Conservation (phyloP, 2,797 vertebrate species). For the Triplophysa yarkandensis region DNA sequence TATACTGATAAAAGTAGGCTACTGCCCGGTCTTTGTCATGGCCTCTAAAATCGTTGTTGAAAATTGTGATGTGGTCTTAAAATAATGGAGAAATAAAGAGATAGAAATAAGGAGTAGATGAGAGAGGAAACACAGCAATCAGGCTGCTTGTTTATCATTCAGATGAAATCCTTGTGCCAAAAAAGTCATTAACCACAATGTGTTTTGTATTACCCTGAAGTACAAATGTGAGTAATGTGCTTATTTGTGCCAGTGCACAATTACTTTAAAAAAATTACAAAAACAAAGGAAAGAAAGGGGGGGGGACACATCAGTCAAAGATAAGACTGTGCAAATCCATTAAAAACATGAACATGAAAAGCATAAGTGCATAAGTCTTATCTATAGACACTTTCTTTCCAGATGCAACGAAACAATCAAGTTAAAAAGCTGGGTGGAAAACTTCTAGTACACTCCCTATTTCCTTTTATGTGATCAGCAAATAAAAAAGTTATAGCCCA, state of each 20-base stretch:
- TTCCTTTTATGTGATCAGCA: constrained; percentile 7
- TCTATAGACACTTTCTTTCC: background rate
- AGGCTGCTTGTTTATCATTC: constrained; percentile 18
- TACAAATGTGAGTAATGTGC: background rate
- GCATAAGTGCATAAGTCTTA: background rate
- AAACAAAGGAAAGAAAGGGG: background rate
- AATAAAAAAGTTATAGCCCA: background rate
- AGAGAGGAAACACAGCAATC: background rate
- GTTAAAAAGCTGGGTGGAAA: background rate
- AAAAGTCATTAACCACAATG: constrained; percentile 31
- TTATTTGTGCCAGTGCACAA: constrained; percentile 17
- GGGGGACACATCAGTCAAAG: background rate
- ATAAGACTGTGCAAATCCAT: constrained; percentile 7
- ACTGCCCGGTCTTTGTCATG: background rate
- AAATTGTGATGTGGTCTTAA: background rate
- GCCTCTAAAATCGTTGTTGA: background rate
- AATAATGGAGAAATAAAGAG: background rate
- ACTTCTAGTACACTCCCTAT: background rate
- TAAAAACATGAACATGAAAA: background rate
- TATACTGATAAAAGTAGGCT: background rate
- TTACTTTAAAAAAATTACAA: background rate
- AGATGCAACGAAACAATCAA: background rate
- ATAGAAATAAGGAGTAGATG: constrained; percentile 1
- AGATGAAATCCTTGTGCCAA: constrained; percentile 26
- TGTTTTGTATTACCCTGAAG: constrained; percentile 13